Base-by-base conservation (phyloP, 2,797 vertebrate species). In the Manis pentadactyla region DNA sequence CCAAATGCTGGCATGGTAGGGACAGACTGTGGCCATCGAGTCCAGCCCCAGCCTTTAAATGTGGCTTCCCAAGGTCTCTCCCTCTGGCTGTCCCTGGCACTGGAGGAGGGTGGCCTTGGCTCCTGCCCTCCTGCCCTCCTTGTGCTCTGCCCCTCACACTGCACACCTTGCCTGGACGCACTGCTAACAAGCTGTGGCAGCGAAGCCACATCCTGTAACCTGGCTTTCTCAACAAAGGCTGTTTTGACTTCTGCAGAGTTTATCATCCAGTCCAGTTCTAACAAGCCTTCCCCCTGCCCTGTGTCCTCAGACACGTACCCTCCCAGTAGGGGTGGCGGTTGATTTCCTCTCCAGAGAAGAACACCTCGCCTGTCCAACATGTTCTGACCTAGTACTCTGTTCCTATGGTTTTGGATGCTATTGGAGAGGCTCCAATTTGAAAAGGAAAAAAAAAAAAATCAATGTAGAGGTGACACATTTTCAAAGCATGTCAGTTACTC, bases 261-360 rank as follows among this genome's bases (percentile, higher is more conserved):
- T 2, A 21, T 39, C 53, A 2, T 11, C 39, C 49, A 4, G 39
- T 39, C 55, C 21, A 1, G 51, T 51, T 73, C 83, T 73, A 64
- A 84, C 39, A 55, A 39, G 37, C 4, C 37, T 63, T 57, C 7
- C 8, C 46, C 2, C 10, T 13, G 23, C 27, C 31, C 57, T 42
- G 19, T 64, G 69, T 31, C 75, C 79, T 57, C 23, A 23, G 51
- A 91, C 2, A 46, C 42, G 23, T 34, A 46, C 78, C 88, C 74
- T 91, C 92, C 90, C 53, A 19, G 23, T 10, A 88, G 90, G 86
- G 74, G 79, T 39, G 39, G 21, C 82, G 81, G 49, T 69, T 11
- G 0, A 57, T 85, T 92, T 96, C 19, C 79, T 94, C 74, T 87
- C n/a, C 14, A 42, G 75, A 96, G 92, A 88, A 89, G 93, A 94